Conservation (phyloP, 2,888 invertebrate species). For the Strigamia transsilvanica region DNA sequence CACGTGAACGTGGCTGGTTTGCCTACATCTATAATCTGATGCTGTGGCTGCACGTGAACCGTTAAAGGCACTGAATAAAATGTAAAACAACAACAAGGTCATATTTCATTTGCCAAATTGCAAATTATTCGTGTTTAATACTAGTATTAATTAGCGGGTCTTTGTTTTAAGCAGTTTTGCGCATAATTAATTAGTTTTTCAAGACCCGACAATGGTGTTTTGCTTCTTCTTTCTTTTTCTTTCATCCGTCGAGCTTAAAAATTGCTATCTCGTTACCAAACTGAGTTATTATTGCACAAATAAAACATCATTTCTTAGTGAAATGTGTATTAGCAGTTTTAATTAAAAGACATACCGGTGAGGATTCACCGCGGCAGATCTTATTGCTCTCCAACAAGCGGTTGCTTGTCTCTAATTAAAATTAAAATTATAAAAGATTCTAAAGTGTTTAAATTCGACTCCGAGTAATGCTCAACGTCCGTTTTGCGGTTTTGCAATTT, state of each 20-base stretch:
- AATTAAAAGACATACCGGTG: neutral
- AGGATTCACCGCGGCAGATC: constrained; percentile 3
- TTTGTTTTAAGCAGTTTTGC: constrained; percentile 3
- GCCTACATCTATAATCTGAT: constrained; percentile 62
- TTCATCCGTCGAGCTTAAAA: neutral
- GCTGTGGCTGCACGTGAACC: constrained; percentile 54
- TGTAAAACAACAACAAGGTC: neutral
- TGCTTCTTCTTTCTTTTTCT: too few species aligned
- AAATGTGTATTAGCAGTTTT: neutral
- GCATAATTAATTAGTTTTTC: constrained; percentile 1
- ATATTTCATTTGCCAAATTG: neutral
- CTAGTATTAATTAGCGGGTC: neutral
- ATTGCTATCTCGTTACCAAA: neutral
- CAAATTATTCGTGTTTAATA: neutral
- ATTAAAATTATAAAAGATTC: neutral
- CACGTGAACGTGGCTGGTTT: constrained; percentile 63
- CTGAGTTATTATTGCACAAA: neutral
- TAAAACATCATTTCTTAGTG: neutral
- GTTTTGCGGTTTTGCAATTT: neutral
- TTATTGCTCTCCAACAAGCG: neutral
- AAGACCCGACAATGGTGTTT: neutral
- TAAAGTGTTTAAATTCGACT: neutral
- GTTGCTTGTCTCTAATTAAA: neutral
- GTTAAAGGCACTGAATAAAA: constrained; percentile 50
- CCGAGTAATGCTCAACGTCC: neutral